Evolutionary conservation across 2,888 invertebrate species (phyloP).

Genomic region (Amblyjoppa proteus): DNA sequence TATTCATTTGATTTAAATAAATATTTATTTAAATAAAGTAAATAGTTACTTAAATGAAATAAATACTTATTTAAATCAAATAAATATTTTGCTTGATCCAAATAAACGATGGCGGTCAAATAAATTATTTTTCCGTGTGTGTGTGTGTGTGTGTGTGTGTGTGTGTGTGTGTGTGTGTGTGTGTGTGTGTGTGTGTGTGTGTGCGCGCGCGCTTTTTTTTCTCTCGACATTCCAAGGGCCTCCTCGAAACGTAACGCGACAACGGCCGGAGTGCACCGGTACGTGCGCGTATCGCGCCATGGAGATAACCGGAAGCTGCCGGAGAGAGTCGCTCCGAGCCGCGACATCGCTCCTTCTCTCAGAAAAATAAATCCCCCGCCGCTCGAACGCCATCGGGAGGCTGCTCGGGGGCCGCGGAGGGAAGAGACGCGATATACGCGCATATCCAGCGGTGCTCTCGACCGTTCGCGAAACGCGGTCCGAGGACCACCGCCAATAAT

Average conservation of each 20-base stretch:
- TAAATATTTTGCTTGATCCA: too few relatives aligned
- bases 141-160: too few relatives aligned
- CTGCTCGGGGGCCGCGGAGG: background rate
- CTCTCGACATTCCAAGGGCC: constrained; percentile 17
- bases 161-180: too few relatives aligned
- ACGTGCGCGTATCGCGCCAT: constrained; percentile 1
- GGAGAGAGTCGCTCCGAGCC: constrained; percentile 15
- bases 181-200: too few relatives aligned
- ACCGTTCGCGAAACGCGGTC: constrained; percentile 46
- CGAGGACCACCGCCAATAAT: constrained; percentile 73
- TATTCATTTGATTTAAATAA: too few relatives aligned
- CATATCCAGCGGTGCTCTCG: constrained; percentile 44
- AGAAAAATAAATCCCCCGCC: constrained; percentile 79
- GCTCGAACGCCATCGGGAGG: constrained; percentile 67
- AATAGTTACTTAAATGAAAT: too few relatives aligned
- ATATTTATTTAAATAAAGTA: too few relatives aligned
- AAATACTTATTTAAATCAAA: too few relatives aligned
- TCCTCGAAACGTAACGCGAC: constrained; percentile 40
- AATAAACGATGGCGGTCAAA: too few relatives aligned
- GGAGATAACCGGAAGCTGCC: constrained; percentile 24
- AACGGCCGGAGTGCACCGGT: constrained; percentile 5
- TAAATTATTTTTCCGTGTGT: too few relatives aligned
- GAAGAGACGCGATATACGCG: constrained; percentile 20
- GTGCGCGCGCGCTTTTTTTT: background rate
- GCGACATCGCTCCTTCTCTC: constrained; percentile 76